These are phyloP conservation scores for Bursaphelenchus okinawaensis DNA, from an alignment of 2,888 invertebrate species.

Conservation along the genomic window DNA sequence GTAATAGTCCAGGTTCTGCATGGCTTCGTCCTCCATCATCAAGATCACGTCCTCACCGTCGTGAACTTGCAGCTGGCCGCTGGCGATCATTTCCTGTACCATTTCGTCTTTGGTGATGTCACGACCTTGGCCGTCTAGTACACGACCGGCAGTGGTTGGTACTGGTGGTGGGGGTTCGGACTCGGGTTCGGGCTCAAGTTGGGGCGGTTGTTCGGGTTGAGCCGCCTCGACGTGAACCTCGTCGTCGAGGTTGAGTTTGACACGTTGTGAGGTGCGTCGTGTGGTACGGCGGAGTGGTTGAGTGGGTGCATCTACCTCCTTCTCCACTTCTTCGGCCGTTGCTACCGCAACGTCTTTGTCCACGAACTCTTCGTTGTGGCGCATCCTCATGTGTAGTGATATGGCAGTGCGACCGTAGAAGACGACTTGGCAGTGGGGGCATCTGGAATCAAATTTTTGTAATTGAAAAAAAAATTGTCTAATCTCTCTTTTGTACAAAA, in stretches of 20 bases:
- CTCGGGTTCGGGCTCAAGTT: background rate
- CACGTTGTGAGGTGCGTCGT: background rate
- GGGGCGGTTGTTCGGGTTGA: background rate
- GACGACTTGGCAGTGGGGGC: constrained; percentile 27
- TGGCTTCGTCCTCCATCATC: background rate
- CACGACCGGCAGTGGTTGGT: background rate
- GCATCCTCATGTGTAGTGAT: constrained; percentile 34
- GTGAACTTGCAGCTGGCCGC: constrained; percentile 20
- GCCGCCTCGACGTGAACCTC: constrained; percentile 2
- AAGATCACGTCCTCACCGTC: constrained; percentile 24
- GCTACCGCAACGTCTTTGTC: constrained; percentile 15
- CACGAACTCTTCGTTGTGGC: constrained; percentile 28
- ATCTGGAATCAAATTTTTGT: constrained; percentile 11
- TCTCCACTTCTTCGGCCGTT: background rate
- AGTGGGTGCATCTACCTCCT: background rate
- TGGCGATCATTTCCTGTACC: constrained; percentile 30
- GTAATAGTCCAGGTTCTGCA: background rate
- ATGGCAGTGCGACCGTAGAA: constrained; percentile 40
- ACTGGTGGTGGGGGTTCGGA: background rate
- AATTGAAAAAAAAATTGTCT: background rate
- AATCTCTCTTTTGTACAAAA: background rate
- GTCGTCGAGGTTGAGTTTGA: background rate
- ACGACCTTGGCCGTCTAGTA: constrained; percentile 24
- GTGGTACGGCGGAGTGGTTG: background rate
- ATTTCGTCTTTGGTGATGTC: constrained; percentile 21